These are phyloP conservation scores for Hemibagrus guttatus DNA, from an alignment of 2,797 vertebrate genomes.

Conservation along the genomic window DNA sequence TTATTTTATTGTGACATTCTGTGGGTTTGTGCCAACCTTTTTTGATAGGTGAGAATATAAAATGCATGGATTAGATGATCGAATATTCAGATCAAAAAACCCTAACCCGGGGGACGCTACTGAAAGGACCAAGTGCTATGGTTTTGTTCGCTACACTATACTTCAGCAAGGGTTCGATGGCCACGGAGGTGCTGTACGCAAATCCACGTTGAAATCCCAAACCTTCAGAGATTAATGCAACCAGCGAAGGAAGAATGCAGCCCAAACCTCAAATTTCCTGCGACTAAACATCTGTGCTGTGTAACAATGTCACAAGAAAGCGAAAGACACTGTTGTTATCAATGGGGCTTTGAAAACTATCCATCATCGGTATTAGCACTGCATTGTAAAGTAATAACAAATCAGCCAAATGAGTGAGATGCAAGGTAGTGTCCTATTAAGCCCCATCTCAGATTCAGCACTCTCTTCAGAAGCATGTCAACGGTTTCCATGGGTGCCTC, in stretches of 20 bases:
- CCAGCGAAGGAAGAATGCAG: neutral
- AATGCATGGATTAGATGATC: neutral
- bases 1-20: too few relatives aligned
- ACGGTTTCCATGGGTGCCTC: slow-evolving; percentile 55
- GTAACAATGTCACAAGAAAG: neutral
- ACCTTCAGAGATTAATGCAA: neutral
- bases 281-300: neutral
- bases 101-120: neutral
- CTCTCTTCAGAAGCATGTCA: slow-evolving; percentile 43
- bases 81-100: neutral
- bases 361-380: neutral
- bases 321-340: too few relatives aligned
- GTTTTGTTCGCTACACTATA: too few relatives aligned
- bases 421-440: slow-evolving; percentile 36
- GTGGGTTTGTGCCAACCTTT: neutral
- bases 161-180: neutral
- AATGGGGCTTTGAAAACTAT: neutral
- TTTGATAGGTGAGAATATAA: neutral
- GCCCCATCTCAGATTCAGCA: slow-evolving; percentile 42
- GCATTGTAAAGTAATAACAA: neutral
- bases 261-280: neutral
- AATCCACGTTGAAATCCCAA: neutral
- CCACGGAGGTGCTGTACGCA: neutral
- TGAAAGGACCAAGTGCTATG: neutral
- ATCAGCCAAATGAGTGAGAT: neutral